Evolutionary conservation across 2,797 vertebrate species (phyloP).

Genomic region (Botia kubotai): DNA sequence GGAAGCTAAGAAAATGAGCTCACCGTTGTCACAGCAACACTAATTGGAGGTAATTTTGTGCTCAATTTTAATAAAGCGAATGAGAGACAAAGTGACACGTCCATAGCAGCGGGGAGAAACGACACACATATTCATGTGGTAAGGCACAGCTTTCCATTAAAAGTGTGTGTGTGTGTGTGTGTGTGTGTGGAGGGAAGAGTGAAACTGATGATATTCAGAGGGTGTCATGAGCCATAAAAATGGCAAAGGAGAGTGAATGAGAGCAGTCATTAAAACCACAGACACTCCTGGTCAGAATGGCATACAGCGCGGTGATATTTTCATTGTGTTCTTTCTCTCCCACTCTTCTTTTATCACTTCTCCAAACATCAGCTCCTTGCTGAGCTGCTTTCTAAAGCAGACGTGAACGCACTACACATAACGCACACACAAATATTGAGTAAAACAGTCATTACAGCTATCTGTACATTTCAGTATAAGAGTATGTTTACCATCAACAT

Average conservation of each 20-base stretch:
- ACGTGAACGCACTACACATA: no score
- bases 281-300: conserved; percentile 1
- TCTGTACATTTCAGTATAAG: no score
- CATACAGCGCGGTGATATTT: conserved; percentile 29
- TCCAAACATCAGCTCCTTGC: background rate
- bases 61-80: conserved; percentile 70
- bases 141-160: conserved; percentile 33
- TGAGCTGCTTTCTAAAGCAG: no score
- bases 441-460: no score
- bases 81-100: conserved; percentile 64
- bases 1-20: conserved; percentile 64
- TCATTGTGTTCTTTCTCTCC: conserved; percentile 11
- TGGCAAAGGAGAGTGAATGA: conserved; percentile 59
- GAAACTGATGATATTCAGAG: conserved; percentile 67
- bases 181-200: conserved; percentile 34
- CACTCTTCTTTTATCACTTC: background rate
- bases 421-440: no score
- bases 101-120: conserved; percentile 45
- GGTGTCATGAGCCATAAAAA: conserved; percentile 70
- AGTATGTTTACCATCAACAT: no score
- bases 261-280: conserved; percentile 65
- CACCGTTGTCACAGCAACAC: conserved; percentile 70
- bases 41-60: conserved; percentile 75
- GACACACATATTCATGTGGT: conserved; percentile 10
- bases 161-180: conserved; percentile 19